Conservation (phyloP, 2,888 invertebrate genomes). For the Dryobota labecula region DNA sequence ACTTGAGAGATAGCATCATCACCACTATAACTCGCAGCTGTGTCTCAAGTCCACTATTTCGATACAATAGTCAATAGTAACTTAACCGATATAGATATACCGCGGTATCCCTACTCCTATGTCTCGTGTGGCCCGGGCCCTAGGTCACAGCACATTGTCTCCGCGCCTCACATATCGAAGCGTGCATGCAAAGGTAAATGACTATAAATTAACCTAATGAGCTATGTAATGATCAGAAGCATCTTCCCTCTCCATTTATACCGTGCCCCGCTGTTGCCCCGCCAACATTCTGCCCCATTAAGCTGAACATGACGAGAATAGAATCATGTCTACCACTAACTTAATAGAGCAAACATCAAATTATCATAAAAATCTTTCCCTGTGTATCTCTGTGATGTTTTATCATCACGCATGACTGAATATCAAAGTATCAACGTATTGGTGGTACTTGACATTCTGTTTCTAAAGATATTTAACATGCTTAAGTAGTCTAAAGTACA, state of each 20-base stretch:
- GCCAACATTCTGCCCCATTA: constrained; percentile 48
- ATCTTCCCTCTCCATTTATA: too few species aligned
- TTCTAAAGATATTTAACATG: not conserved
- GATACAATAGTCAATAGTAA: not conserved
- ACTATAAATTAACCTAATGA: constrained; percentile 57
- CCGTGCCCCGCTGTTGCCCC: not conserved
- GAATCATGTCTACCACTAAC: constrained; percentile 33
- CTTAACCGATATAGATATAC: too few species aligned
- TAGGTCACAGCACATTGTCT: constrained; percentile 4
- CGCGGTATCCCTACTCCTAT: too few species aligned
- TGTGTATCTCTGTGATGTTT: not conserved
- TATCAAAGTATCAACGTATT: constrained; percentile 5
- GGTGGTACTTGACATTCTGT: constrained; percentile 2
- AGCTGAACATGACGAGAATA: constrained; percentile 44
- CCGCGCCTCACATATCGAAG: constrained; percentile 23
- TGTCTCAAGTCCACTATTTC: not conserved
- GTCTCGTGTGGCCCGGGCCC: too few species aligned
- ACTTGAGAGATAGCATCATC: too few species aligned
- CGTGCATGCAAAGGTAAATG: constrained; percentile 48
- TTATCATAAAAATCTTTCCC: constrained; percentile 27
- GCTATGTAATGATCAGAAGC: constrained; percentile 53
- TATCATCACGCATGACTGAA: not conserved
- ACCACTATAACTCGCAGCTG: too few species aligned
- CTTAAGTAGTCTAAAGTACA: not conserved
- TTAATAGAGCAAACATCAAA: constrained; percentile 40